phyloP scores from a whole-genome alignment of 2,113 vertebrate species.

The Podiceps cristatus region DNA sequence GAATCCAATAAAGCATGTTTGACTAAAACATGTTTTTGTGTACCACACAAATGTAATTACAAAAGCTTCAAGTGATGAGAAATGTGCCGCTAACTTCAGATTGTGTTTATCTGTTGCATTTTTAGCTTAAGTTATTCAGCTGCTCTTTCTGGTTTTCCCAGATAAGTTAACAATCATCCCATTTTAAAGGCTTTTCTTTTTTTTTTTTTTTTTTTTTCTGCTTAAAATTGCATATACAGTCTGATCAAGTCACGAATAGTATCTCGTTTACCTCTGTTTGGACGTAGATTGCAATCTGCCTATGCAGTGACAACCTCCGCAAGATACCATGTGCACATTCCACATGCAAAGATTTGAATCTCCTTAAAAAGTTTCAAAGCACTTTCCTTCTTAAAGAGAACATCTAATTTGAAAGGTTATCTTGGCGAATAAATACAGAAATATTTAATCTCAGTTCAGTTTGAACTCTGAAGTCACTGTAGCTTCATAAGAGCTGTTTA shows the following conservation, averaged over 20 bases:
- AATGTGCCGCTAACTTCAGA: slow-evolving; percentile 2
- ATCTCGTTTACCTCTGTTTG: not conserved
- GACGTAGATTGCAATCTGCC: not conserved
- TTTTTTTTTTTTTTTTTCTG: not conserved
- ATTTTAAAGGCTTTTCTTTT: not conserved
- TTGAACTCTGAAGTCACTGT: not conserved
- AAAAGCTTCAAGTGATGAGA: not conserved
- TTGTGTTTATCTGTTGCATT: slow-evolving; percentile 7
- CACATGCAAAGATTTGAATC: not conserved
- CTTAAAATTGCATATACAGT: not conserved
- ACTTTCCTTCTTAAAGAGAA: not conserved
- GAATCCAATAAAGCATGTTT: not conserved
- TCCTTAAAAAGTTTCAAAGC: not conserved
- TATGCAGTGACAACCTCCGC: not conserved
- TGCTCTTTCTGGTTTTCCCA: slow-evolving; percentile 11
- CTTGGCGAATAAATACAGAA: not conserved
- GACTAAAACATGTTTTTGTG: not conserved
- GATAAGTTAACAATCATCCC: not conserved
- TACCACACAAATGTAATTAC: not conserved
- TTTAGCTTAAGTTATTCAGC: not conserved
- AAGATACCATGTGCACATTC: not conserved
- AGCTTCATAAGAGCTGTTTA: not conserved
- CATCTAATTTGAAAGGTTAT: not conserved
- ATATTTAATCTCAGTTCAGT: not conserved
- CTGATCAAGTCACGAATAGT: not conserved